Evolutionary conservation across 1,140 invertebrate genomes (phyloP).

Genomic region (Mactra quadrangularis): DNA sequence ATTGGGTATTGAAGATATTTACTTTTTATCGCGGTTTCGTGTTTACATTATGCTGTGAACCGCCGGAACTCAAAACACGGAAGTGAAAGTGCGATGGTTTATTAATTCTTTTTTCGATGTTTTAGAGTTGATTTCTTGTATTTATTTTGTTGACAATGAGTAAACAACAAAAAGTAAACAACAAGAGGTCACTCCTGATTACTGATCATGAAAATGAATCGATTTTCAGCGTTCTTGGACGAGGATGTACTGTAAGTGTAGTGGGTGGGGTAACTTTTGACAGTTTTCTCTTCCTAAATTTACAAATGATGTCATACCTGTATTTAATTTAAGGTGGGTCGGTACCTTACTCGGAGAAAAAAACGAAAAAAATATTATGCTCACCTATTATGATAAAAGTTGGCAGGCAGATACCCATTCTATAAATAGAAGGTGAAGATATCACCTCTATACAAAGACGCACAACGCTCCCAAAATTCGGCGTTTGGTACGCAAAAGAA

Average conservation of each 20-base stretch:
- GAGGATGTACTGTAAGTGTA: conserved; percentile 38
- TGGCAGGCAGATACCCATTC: too few species aligned
- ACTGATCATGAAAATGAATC: conserved; percentile 43
- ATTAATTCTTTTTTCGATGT: neutral
- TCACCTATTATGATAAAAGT: too few species aligned
- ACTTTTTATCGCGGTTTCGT: too few species aligned
- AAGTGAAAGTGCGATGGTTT: neutral
- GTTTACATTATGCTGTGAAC: neutral
- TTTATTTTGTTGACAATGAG: conserved; percentile 8
- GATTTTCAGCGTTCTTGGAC: conserved; percentile 30
- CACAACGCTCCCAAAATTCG: too few species aligned
- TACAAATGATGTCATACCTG: too few species aligned
- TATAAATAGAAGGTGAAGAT: too few species aligned
- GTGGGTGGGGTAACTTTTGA: conserved; percentile 31
- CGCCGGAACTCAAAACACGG: conserved; percentile 35
- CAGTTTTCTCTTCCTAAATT: neutral
- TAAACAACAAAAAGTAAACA: neutral
- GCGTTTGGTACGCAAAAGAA: too few species aligned
- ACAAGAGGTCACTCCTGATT: conserved; percentile 16
- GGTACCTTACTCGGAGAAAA: too few species aligned
- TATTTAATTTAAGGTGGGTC: too few species aligned
- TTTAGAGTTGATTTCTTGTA: neutral
- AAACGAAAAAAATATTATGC: too few species aligned
- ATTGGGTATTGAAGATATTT: too few species aligned
- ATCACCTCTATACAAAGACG: too few species aligned